Base-by-base conservation (phyloP, 2,113 vertebrate genomes). In the Pyxicephalus adspersus region DNA sequence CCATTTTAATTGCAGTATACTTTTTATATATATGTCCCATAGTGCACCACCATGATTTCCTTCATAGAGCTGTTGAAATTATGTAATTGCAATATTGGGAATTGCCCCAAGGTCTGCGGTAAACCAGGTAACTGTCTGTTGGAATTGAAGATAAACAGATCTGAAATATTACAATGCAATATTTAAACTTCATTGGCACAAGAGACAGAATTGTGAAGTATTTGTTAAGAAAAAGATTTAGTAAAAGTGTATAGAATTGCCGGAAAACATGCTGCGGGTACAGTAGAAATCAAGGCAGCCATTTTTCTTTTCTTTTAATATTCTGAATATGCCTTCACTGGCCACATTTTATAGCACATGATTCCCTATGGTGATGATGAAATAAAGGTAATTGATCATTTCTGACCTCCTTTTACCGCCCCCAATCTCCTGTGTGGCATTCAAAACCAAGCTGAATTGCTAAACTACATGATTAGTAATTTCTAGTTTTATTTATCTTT, bases 331-430 rank as follows among this genome's bases (percentile, higher is more conserved):
- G 50, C 79, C 70, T 61, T 81, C 57, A 28, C 61, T 55, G 50
- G 28, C 70, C 15, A 45, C 23, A n/a, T 65, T 81, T 81, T 54
- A 57, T 74, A 74, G 51, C 67, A 20, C 78, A 29, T 22, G 68
- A 65, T 74, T 82, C 60, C 61, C 70, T 38, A 74, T 50, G 80
- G 80, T 58, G 80, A 75, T 82, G 71, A 82, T 75, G 80, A 82
- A 82, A 82, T 82, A 64, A 65, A 82, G 71, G 28, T 82, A 82
- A 82, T 75, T 82, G 80, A 75, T 82, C 71, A 82, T 74, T 75
- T 82, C 51, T 82, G 71, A 82, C 80, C 79, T 74, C 60, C 34
- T 81, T 81, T 74, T 61, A 74, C 68, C 68, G 74, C 61, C 61
- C 52, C 28, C 68, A 74, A 57, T 22, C 70, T 81, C 70, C 60